Percentiles rank a stretch among this genome's conserved stretches.
These are phyloP conservation scores for Tridacna gigas DNA, from an alignment of 2,888 invertebrate species.

Conservation along the genomic window DNA sequence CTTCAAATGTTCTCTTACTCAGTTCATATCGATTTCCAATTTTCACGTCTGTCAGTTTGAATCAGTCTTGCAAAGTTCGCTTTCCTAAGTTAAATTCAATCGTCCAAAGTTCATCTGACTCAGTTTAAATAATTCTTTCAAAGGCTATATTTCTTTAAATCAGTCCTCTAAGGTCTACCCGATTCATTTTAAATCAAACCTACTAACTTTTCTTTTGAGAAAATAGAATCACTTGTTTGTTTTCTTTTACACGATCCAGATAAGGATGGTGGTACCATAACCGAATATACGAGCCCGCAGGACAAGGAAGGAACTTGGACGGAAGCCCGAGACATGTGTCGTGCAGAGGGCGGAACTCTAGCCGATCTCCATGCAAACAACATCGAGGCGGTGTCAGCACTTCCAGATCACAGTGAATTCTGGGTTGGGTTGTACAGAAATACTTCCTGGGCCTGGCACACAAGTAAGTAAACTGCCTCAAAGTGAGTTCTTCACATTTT, in stretches of 20 bases:
- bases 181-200: too few relatives aligned
- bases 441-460: conserved; percentile 63
- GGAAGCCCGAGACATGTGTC: conserved; percentile 54
- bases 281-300: conserved; percentile 58
- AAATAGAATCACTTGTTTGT: background rate
- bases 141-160: too few relatives aligned
- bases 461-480: conserved; percentile 30
- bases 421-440: conserved; percentile 66
- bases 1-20: too few relatives aligned
- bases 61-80: too few relatives aligned
- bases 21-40: too few relatives aligned
- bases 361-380: conserved; percentile 64
- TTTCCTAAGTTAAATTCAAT: too few relatives aligned
- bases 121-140: too few relatives aligned
- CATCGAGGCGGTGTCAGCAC: conserved; percentile 60
- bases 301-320: conserved; percentile 51
- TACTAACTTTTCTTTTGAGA: too few relatives aligned
- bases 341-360: conserved; percentile 56
- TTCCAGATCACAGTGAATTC: conserved; percentile 62
- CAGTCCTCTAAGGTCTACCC: too few relatives aligned
- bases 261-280: conserved; percentile 44
- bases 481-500: too few relatives aligned
- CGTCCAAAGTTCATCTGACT: too few relatives aligned
- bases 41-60: too few relatives aligned
- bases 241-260: conserved; percentile 29